These are phyloP conservation scores for Cossypha polioptera DNA, from an alignment of 2,797 vertebrate species.

Conservation along the genomic window DNA sequence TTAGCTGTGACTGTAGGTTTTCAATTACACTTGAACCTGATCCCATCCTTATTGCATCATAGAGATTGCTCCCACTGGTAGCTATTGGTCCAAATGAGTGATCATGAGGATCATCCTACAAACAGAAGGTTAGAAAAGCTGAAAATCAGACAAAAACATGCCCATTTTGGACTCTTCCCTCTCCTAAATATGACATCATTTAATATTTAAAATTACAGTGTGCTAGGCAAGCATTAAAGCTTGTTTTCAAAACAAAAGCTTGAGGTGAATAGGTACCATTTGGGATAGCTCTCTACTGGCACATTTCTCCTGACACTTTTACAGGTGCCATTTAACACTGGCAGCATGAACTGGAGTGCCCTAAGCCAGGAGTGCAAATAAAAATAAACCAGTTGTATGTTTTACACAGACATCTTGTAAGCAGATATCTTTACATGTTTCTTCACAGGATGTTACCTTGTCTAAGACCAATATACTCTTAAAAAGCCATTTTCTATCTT, in stretches of 20 bases:
- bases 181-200: neutral
- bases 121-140: neutral
- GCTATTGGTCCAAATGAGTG: constrained; percentile 83
- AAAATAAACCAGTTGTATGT: neutral
- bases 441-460: neutral
- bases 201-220: neutral
- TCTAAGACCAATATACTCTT: neutral
- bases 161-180: neutral
- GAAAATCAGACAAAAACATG: neutral
- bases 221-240: neutral
- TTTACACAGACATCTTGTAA: neutral
- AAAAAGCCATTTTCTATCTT: neutral
- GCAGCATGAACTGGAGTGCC: neutral
- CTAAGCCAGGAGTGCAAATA: neutral
- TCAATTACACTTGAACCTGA: constrained; percentile 94
- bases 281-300: neutral
- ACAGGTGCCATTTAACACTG: neutral
- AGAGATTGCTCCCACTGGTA: constrained; percentile 87
- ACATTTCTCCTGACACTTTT: neutral
- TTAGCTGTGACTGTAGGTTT: constrained; percentile 95
- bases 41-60: constrained; percentile 90
- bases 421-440: neutral
- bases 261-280: neutral
- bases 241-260: neutral
- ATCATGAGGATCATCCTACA: constrained; percentile 89